These are phyloP conservation scores for Coturnix japonica DNA, from an alignment of 2,113 vertebrate genomes.

Conservation along the genomic window DNA sequence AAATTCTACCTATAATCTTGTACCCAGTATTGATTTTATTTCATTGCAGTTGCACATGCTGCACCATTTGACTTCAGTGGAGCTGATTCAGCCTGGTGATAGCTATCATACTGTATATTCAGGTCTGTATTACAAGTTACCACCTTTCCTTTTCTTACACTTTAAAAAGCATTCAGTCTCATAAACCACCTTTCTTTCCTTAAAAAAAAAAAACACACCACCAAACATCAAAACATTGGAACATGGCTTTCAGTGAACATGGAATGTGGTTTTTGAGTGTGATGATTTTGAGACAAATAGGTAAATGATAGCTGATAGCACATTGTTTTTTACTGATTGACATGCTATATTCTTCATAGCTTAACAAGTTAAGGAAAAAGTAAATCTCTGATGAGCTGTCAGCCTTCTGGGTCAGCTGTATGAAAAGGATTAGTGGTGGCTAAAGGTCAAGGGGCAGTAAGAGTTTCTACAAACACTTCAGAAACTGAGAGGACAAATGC, in stretches of 20 bases:
- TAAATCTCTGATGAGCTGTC: slow-evolving; percentile 67
- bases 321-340: slow-evolving; percentile 45
- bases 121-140: neutral
- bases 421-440: neutral
- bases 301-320: neutral
- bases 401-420: neutral
- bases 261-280: neutral
- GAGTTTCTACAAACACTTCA: neutral
- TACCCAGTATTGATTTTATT: neutral
- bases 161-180: neutral
- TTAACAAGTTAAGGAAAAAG: slow-evolving; percentile 44
- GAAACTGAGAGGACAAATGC: neutral
- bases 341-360: slow-evolving; percentile 40
- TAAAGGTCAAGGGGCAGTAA: neutral
- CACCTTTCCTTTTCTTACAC: neutral
- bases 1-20: neutral
- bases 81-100: neutral
- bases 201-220: neutral
- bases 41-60: neutral
- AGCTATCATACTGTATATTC: neutral
- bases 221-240: neutral
- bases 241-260: neutral
- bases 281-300: neutral
- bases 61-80: neutral
- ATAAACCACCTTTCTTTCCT: neutral